Conservation (phyloP, 2,888 invertebrate genomes). For the Hoplodrina ambigua region DNA sequence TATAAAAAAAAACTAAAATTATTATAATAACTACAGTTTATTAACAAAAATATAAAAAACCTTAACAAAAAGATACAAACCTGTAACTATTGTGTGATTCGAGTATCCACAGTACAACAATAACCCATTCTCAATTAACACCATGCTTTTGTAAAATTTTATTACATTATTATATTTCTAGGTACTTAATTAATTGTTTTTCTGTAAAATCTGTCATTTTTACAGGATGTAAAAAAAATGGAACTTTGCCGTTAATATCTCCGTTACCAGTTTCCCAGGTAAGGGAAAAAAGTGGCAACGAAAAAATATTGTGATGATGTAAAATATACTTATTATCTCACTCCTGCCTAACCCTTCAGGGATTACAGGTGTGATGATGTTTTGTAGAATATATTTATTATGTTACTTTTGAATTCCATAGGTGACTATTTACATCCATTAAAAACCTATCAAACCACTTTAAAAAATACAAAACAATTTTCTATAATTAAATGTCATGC, state of each 20-base stretch:
- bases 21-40: slow-evolving; percentile 64
- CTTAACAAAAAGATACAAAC: slow-evolving; percentile 56
- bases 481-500: slow-evolving; percentile 1
- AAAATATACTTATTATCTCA: too few species aligned
- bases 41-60: slow-evolving; percentile 68
- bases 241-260: too few species aligned
- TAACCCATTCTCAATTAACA: slow-evolving; percentile 16
- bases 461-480: background rate
- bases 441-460: background rate
- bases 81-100: slow-evolving; percentile 41
- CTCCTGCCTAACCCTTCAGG: too few species aligned
- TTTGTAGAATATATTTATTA: too few species aligned
- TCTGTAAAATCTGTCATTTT: background rate
- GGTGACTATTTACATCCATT: too few species aligned
- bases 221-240: too few species aligned
- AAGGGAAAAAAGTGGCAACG: too few species aligned
- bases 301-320: too few species aligned
- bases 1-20: slow-evolving; percentile 39
- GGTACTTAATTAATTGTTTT: background rate
- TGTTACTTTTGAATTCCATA: too few species aligned
- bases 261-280: too few species aligned
- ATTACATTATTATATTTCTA: background rate
- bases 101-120: slow-evolving; percentile 48
- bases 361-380: too few species aligned
- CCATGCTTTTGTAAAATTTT: slow-evolving; percentile 39